Base-by-base conservation (phyloP, 2,113 vertebrate species). In the Etheostoma cragini region DNA sequence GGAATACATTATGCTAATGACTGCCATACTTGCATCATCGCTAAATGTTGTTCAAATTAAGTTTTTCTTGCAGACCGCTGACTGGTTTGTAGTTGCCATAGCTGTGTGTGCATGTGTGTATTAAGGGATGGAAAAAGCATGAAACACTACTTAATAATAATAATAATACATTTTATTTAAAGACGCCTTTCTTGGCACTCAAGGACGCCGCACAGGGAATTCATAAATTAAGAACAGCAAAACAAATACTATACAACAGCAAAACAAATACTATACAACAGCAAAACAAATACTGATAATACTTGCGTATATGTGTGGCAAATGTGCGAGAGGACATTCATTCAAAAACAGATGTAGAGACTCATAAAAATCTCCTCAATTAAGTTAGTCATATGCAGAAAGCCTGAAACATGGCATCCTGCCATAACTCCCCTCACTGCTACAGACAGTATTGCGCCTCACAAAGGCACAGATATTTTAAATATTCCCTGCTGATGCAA, bases 1-100 rank as follows among this genome's bases (percentile, higher is more conserved):
- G 84, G 78, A 86, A 86, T 83, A 88, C 67, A 88, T 92, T 86
- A 89, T 83, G 60, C 50, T 80, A 80, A 88, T 82, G 54, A 68
- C 5, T 11, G 72, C 47, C 70, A 60, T 72, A 75, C 78, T 82
- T 89, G 72, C 75, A 21, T 86, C 73, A 81, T 45, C 50, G 78
- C 82, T 87, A 83, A 84, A 80, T 90, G 78, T 88, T 88, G 38
- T 84, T 82, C 56, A 74, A 78, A 83, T 82, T 56, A 57, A 70
- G 57, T 85, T 81, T 83, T 78, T 83, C 46, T 50, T 2, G 2
- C 79, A 75, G 83, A 62, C 66, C 78, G 84, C 72, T 71, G 67
- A 75, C 50, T 76, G 47, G 67, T 46, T 35, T 47, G 75, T 19
- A 3, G 63, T 49, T 74, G 16, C 45, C 15, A 22, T 16, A 21